Evolutionary conservation across 2,888 invertebrate genomes (phyloP).

Genomic region (Ectobius pallidus): DNA sequence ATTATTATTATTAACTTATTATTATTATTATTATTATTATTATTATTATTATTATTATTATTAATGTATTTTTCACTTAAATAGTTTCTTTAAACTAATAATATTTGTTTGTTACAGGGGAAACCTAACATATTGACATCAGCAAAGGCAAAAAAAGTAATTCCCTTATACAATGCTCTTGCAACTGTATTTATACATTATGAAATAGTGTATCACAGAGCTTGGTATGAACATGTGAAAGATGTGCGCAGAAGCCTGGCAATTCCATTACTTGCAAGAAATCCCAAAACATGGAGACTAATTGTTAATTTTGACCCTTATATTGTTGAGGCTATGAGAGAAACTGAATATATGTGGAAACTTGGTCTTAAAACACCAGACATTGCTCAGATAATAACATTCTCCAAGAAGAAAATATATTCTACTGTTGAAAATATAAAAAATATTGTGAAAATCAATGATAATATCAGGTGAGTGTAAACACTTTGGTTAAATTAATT

Average conservation of each 20-base stretch:
- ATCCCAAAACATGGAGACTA: constrained; percentile 65
- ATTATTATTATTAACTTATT: too few relatives aligned
- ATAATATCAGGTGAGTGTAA: constrained; percentile 53
- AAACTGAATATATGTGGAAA: constrained; percentile 82
- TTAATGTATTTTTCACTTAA: too few relatives aligned
- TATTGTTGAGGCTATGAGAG: constrained; percentile 71
- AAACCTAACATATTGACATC: constrained; percentile 59
- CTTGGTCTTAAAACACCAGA: constrained; percentile 77
- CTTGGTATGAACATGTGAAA: constrained; percentile 78
- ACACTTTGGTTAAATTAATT: too few relatives aligned
- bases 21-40: too few relatives aligned
- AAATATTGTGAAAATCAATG: constrained; percentile 66
- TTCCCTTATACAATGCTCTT: constrained; percentile 79
- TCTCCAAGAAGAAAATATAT: constrained; percentile 72
- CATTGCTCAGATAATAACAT: constrained; percentile 74
- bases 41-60: too few relatives aligned
- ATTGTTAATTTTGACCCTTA: constrained; percentile 65
- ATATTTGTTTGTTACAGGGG: too few relatives aligned
- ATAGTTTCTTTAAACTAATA: too few relatives aligned
- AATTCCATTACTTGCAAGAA: constrained; percentile 71
- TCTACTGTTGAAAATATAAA: constrained; percentile 66
- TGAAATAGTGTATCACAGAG: constrained; percentile 80
- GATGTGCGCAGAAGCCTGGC: constrained; percentile 69
- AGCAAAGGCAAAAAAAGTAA: constrained; percentile 73
- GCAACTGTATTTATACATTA: constrained; percentile 80